These are phyloP conservation scores for Eleutherodactylus coqui DNA, from an alignment of 2,797 vertebrate species.

Conservation along the genomic window DNA sequence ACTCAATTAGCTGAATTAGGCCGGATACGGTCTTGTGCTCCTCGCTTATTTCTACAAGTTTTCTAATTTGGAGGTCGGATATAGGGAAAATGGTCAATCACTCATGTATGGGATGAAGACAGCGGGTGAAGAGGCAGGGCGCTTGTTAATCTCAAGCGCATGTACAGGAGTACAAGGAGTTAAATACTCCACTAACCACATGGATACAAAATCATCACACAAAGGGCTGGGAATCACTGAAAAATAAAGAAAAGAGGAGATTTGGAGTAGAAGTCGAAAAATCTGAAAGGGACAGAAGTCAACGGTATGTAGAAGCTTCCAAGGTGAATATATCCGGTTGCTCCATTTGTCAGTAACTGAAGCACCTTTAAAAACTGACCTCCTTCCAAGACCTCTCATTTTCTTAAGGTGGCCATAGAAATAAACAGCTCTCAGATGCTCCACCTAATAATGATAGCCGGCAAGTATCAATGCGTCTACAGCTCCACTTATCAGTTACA, in stretches of 20 bases:
- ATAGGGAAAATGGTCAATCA: conserved; percentile 80
- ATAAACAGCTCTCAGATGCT: background rate
- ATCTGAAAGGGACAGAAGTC: background rate
- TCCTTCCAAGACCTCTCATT: background rate
- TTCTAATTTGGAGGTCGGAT: conserved; percentile 66
- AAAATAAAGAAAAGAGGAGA: background rate
- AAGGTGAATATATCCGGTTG: background rate
- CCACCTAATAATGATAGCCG: no score
- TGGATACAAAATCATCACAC: background rate
- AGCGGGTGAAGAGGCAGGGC: background rate
- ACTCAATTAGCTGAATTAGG: conserved; percentile 77
- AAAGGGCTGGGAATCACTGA: background rate
- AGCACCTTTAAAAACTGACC: background rate
- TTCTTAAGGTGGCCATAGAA: background rate
- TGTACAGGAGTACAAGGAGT: background rate
- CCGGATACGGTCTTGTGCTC: conserved; percentile 81
- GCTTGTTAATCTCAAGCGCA: background rate
- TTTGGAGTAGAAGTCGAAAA: background rate
- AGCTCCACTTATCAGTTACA: background rate
- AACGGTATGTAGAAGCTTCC: background rate
- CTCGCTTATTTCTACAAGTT: conserved; percentile 83
- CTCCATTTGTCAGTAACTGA: background rate
- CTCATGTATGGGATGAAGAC: background rate
- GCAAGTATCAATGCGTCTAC: background rate
- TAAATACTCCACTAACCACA: background rate